These are phyloP conservation scores for Beroe forskalii DNA, from an alignment of 37 sponge, comb jelly and placozoan genomes.

Conservation along the genomic window DNA sequence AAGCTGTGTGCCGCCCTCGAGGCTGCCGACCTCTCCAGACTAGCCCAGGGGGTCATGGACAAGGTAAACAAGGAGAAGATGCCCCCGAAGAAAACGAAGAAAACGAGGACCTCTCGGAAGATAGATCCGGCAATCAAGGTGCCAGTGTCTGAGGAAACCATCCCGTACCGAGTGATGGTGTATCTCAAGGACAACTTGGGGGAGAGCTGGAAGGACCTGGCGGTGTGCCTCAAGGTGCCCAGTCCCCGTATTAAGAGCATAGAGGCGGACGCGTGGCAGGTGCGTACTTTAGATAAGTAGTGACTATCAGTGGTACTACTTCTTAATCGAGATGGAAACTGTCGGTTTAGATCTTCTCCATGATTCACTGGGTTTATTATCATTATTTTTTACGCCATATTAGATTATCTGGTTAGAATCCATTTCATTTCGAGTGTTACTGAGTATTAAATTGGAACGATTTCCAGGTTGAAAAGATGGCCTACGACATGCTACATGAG, in stretches of 20 bases:
- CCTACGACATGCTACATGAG: constrained; percentile 54
- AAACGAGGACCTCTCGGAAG: neutral
- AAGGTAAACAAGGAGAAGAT: constrained; percentile 52
- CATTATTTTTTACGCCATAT: no score
- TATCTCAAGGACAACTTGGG: constrained; percentile 54
- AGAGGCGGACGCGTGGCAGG: constrained; percentile 61
- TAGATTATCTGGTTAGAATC: no score
- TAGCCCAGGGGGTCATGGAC: constrained; percentile 43
- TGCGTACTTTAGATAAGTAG: neutral
- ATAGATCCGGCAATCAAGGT: constrained; percentile 43
- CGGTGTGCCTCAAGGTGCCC: constrained; percentile 52
- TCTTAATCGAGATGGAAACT: no score
- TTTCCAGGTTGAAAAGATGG: constrained; percentile 61
- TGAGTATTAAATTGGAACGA: no score
- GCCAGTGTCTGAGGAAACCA: constrained; percentile 48
- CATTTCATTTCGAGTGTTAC: no score
- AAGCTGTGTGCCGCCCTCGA: constrained; percentile 47
- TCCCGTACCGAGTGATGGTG: constrained; percentile 65
- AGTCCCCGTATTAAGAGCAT: constrained; percentile 37
- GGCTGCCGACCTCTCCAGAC: constrained; percentile 45
- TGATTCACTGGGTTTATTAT: no score
- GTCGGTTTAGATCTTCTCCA: no score
- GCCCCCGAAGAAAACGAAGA: constrained; percentile 22
- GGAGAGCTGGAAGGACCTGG: constrained; percentile 62
- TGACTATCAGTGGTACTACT: neutral